Conservation (phyloP, 2,797 vertebrate species). For the Danio aesculapii region DNA sequence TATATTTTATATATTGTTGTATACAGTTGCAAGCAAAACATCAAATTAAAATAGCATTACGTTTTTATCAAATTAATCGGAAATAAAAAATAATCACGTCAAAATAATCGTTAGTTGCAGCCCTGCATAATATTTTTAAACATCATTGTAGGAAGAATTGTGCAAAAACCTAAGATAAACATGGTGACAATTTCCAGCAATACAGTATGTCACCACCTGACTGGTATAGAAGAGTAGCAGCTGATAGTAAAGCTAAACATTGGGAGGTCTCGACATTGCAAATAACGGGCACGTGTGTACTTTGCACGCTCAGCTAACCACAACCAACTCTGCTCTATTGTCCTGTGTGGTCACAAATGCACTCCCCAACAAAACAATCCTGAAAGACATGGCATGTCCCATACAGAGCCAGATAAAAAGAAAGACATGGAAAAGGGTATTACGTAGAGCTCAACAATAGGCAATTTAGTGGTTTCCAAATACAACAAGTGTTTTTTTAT, state of each 20-base stretch:
- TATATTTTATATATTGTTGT: too few species aligned
- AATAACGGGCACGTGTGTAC: conserved; percentile 39
- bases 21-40: too few species aligned
- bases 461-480: conserved; percentile 12
- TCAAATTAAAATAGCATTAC: too few species aligned
- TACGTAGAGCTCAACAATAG: conserved; percentile 18
- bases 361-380: conserved; percentile 34
- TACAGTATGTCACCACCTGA: neutral
- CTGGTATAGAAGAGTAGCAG: neutral
- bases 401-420: conserved; percentile 25
- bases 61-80: too few species aligned
- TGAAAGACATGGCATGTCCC: conserved; percentile 44
- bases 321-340: conserved; percentile 45
- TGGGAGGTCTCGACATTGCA: conserved; percentile 27
- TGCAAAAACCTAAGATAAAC: neutral
- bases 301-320: conserved; percentile 45
- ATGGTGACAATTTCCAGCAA: neutral
- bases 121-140: neutral
- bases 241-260: neutral
- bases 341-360: conserved; percentile 35
- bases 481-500: neutral
- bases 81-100: too few species aligned
- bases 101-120: too few species aligned
- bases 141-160: neutral
- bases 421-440: conserved; percentile 18